Evolutionary conservation across 1,140 invertebrate genomes (phyloP).

Genomic region (Mizuhopecten yessoensis): DNA sequence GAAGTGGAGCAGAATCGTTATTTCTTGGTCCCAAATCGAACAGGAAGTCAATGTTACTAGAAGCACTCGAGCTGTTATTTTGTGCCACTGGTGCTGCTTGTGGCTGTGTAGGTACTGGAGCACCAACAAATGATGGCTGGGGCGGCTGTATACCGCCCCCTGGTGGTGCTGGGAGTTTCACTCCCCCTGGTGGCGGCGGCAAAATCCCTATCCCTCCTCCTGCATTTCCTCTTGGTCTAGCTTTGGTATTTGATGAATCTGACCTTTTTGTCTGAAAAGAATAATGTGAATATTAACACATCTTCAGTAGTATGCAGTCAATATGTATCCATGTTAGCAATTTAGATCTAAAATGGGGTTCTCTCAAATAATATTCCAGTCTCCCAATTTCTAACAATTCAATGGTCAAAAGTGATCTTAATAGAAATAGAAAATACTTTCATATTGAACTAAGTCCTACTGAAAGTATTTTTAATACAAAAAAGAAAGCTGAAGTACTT

Average conservation of each 20-base stretch:
- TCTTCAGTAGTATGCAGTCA: background rate
- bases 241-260: conserved; percentile 86
- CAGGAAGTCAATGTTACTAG: conserved; percentile 73
- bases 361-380: no score
- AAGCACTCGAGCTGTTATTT: conserved; percentile 48
- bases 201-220: conserved; percentile 85
- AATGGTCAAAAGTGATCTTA: no score
- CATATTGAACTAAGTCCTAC: no score
- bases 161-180: conserved; percentile 88
- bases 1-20: conserved; percentile 46
- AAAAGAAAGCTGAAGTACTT: no score
- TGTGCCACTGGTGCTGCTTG: conserved; percentile 78
- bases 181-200: conserved; percentile 92
- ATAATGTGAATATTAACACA: conserved; percentile 67
- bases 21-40: conserved; percentile 69
- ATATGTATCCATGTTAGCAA: background rate
- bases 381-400: no score
- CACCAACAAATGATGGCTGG: conserved; percentile 85
- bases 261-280: conserved; percentile 92
- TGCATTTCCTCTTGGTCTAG: conserved; percentile 85
- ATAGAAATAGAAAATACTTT: no score
- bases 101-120: conserved; percentile 82
- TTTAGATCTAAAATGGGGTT: no score
- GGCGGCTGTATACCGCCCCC: conserved; percentile 87
- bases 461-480: no score